Conservation (phyloP, 2,888 invertebrate genomes). For the Apodemia hepburni region DNA sequence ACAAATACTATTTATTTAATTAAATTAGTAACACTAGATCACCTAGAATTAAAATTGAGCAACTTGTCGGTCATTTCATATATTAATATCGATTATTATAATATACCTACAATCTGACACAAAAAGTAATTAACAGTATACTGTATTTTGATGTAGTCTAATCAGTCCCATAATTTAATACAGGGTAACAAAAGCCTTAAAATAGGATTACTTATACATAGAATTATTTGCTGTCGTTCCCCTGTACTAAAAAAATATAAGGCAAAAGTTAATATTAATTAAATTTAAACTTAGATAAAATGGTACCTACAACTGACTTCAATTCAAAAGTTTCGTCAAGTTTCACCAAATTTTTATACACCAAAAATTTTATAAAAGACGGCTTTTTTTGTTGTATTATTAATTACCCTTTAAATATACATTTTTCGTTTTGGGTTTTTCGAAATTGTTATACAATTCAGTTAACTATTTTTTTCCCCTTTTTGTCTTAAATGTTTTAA, state of each 20-base stretch:
- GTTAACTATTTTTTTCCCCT: no score
- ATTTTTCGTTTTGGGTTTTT: no score
- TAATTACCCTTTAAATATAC: no score
- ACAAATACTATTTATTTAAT: neutral
- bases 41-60: slow-evolving; percentile 44
- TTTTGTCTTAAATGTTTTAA: no score
- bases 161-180: slow-evolving; percentile 39
- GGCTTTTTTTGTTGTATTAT: no score
- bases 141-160: slow-evolving; percentile 32
- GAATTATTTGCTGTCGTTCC: slow-evolving; percentile 40
- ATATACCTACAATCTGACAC: neutral
- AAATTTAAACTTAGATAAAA: no score
- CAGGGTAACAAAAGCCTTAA: slow-evolving; percentile 51
- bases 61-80: neutral
- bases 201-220: slow-evolving; percentile 19
- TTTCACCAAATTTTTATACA: no score
- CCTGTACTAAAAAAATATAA: slow-evolving; percentile 34
- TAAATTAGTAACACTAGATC: slow-evolving; percentile 18
- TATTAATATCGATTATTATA: neutral
- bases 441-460: no score
- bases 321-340: no score
- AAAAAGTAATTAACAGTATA: neutral
- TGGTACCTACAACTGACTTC: no score
- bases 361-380: no score
- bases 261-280: neutral